Evolutionary conservation across 2,113 vertebrate species (phyloP).

Genomic region (Sminthopsis crassicaudata): DNA sequence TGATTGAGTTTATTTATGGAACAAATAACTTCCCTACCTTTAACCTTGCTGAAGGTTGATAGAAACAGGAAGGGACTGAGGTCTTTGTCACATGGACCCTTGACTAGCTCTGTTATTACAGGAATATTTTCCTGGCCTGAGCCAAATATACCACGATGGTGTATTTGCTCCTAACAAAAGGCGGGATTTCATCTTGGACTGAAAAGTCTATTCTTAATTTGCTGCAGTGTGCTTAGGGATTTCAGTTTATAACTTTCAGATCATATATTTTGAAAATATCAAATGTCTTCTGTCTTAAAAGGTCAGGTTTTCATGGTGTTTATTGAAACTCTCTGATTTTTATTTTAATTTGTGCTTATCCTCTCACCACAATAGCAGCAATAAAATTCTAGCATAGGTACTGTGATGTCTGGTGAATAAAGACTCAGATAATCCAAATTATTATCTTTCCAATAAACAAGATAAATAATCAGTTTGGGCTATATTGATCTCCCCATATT

Average conservation of each 20-base stretch:
- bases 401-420: neutral
- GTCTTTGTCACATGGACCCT: constrained; percentile 22
- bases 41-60: neutral
- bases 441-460: neutral
- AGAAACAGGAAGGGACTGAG: neutral
- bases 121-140: neutral
- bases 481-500: neutral
- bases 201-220: constrained; percentile 27
- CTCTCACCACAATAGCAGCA: neutral
- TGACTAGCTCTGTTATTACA: constrained; percentile 3
- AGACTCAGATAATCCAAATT: neutral
- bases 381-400: neutral
- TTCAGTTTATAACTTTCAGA: neutral
- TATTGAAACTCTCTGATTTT: neutral
- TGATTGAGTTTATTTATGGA: neutral
- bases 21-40: constrained; percentile 18
- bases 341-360: constrained; percentile 27
- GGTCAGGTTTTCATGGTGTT: neutral
- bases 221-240: neutral
- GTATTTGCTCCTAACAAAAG: constrained; percentile 21
- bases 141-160: neutral
- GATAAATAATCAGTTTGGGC: constrained; percentile 30
- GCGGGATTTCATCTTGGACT: constrained; percentile 7
- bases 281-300: neutral
- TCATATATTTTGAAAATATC: neutral